Evolutionary conservation across 35 echinoderm and acorn worm genomes (phyloP).

Genomic region (Amphiura filiformis): DNA sequence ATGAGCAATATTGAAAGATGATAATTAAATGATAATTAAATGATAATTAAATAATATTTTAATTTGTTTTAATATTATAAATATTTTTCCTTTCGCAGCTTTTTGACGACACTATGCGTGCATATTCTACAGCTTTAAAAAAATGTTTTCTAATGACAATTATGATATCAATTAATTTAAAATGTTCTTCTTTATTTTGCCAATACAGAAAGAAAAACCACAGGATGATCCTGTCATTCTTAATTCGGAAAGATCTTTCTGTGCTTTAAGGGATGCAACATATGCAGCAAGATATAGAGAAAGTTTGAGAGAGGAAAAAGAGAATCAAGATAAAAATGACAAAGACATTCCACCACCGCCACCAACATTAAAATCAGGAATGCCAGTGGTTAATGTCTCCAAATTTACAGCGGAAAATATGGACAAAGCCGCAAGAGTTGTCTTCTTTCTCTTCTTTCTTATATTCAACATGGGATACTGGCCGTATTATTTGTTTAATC

Average conservation of each 20-base stretch:
- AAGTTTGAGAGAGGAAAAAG: background rate
- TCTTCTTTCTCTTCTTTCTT: background rate
- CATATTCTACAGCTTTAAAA: too few relatives aligned
- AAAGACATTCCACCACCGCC: background rate
- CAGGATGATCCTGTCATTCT: background rate
- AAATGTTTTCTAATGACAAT: too few relatives aligned
- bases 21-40: too few relatives aligned
- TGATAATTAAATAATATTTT: too few relatives aligned
- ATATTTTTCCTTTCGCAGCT: too few relatives aligned
- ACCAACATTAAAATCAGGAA: background rate
- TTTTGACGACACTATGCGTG: too few relatives aligned
- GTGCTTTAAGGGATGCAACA: background rate
- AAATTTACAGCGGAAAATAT: background rate
- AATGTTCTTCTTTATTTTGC: too few relatives aligned
- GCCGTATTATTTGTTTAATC: conserved; percentile 1
- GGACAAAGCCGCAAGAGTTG: background rate
- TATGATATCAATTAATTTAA: too few relatives aligned
- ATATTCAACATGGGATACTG: background rate
- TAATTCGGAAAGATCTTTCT: background rate
- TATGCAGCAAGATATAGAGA: conserved; percentile 10
- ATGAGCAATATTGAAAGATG: too few relatives aligned
- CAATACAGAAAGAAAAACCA: background rate
- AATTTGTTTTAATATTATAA: too few relatives aligned
- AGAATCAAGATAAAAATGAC: background rate
- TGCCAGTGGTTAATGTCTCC: background rate